A percentile compares a stretch with the other conserved stretches of the same genome.
phyloP scores from a whole-genome alignment of 1,140 invertebrate genomes.

The Trigoniulus corallinus region DNA sequence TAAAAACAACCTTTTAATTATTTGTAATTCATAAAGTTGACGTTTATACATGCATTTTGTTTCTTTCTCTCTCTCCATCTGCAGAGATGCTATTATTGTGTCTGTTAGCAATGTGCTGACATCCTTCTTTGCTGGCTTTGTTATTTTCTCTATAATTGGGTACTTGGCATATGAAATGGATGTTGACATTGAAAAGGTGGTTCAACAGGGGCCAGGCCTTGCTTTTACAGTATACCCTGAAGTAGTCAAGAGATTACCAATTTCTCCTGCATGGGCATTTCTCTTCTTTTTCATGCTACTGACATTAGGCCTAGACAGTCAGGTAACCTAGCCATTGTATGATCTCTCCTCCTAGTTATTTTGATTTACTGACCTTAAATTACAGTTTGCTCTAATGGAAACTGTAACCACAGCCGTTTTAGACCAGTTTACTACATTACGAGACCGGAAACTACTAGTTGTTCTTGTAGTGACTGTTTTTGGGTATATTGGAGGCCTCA shows the following conservation, averaged over 20 bases:
- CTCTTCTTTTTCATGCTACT: conserved; percentile 71
- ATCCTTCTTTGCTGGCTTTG: conserved; percentile 57
- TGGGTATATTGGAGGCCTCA: conserved; percentile 51
- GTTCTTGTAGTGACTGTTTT: conserved; percentile 47
- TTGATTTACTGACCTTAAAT: neutral
- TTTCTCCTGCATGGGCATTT: conserved; percentile 65
- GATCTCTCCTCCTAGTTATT: neutral
- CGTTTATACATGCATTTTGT: neutral
- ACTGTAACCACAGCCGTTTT: conserved; percentile 62
- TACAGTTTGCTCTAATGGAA: conserved; percentile 58
- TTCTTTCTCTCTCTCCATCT: conserved; percentile 11
- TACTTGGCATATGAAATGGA: conserved; percentile 55
- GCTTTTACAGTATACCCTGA: conserved; percentile 77
- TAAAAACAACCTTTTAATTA: too few relatives aligned
- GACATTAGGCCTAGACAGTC: conserved; percentile 56
- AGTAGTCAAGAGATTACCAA: conserved; percentile 57
- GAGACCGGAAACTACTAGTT: conserved; percentile 52
- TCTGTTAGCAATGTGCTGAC: conserved; percentile 58
- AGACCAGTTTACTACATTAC: conserved; percentile 50
- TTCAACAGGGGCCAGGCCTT: conserved; percentile 52
- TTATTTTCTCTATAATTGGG: conserved; percentile 61
- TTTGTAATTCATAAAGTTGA: too few relatives aligned
- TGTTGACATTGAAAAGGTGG: conserved; percentile 49
- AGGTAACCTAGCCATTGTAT: conserved; percentile 28
- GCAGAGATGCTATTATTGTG: conserved; percentile 49